Conservation (phyloP, 2,888 invertebrate species). For the Eristalis tenax region DNA sequence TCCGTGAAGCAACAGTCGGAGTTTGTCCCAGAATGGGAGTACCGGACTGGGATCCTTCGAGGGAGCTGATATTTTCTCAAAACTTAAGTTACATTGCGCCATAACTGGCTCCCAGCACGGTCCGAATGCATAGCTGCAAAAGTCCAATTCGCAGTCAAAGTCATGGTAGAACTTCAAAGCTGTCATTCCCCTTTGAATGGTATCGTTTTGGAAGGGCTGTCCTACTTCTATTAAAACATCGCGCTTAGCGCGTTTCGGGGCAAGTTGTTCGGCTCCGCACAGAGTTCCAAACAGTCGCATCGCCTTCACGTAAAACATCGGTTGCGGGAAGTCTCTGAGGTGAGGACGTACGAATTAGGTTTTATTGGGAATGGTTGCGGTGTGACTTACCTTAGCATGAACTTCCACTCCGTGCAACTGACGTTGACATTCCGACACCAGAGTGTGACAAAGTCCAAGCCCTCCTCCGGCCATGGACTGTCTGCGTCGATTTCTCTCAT, state of each 20-base stretch:
- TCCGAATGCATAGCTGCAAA: constrained; percentile 96
- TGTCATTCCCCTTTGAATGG: constrained; percentile 95
- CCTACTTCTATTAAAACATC: constrained; percentile 86
- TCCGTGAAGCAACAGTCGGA: constrained; percentile 95
- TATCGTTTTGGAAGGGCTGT: constrained; percentile 90
- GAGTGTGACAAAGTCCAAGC: constrained; percentile 92
- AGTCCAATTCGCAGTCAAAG: constrained; percentile 95
- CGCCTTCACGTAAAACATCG: constrained; percentile 91
- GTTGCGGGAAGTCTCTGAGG: constrained; percentile 94
- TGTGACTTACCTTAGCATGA: constrained; percentile 85
- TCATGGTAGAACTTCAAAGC: constrained; percentile 99
- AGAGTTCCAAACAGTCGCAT: constrained; percentile 94
- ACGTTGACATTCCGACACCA: constrained; percentile 95
- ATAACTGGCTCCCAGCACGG: constrained; percentile 98
- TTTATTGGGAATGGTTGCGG: not conserved
- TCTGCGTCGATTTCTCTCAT: constrained; percentile 93
- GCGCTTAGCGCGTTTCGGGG: constrained; percentile 84
- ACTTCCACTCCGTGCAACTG: constrained; percentile 92
- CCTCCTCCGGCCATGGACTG: constrained; percentile 95
- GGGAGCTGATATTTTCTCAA: constrained; percentile 93
- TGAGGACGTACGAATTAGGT: not conserved
- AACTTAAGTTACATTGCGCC: constrained; percentile 84
- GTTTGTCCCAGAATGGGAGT: constrained; percentile 98
- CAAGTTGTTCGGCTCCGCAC: constrained; percentile 93
- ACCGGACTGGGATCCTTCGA: constrained; percentile 96